A percentile compares a stretch with the other conserved stretches of the same genome.
These are phyloP conservation scores for Conus canariensis DNA, from an alignment of 2,888 invertebrate species.

Conservation along the genomic window DNA sequence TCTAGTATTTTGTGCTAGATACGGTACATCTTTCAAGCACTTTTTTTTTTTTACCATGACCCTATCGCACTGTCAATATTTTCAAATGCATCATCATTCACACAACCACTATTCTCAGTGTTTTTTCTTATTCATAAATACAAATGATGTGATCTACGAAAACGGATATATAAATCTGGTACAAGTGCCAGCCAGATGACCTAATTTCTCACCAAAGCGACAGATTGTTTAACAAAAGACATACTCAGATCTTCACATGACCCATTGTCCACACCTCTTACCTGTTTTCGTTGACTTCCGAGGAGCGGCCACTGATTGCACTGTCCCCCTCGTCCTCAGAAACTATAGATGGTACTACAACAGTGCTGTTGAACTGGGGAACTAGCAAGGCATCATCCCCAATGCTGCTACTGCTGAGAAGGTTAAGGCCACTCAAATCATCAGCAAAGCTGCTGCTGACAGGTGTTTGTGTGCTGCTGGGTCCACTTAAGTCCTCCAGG, in stretches of 20 bases:
- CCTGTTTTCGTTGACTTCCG: slow-evolving; percentile 60
- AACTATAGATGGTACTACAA: slow-evolving; percentile 42
- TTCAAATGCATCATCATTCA: too few species aligned
- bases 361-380: slow-evolving; percentile 44
- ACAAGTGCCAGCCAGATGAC: too few species aligned
- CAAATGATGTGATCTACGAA: too few species aligned
- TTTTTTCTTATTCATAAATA: too few species aligned
- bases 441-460: slow-evolving; percentile 26
- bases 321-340: slow-evolving; percentile 77
- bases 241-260: not conserved
- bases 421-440: not conserved
- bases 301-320: slow-evolving; percentile 77
- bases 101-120: too few species aligned
- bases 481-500: slow-evolving; percentile 43
- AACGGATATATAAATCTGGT: too few species aligned
- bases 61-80: too few species aligned
- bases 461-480: not conserved
- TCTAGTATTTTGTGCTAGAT: too few species aligned
- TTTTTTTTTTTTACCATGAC: too few species aligned
- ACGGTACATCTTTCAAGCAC: too few species aligned
- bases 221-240: too few species aligned
- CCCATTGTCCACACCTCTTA: slow-evolving; percentile 5
- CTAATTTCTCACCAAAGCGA: too few species aligned
- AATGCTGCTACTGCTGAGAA: not conserved
- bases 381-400: slow-evolving; percentile 24